Percentiles rank a stretch among this genome's conserved stretches.
Conservation (phyloP, 1,140 invertebrate genomes). For the Akabosia matsudoensis region DNA sequence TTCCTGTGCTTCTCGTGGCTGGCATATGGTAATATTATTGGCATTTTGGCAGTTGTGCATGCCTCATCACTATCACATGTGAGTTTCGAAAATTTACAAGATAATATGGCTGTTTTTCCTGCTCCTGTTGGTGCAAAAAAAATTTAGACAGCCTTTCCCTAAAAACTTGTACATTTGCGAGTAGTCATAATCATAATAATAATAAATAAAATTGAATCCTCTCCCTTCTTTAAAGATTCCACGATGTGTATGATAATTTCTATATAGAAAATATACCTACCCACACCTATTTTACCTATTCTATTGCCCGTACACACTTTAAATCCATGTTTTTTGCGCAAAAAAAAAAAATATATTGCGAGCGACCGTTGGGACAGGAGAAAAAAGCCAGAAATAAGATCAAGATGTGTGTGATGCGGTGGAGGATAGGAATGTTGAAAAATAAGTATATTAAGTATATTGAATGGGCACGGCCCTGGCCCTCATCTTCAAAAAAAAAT, state of each 20-base stretch:
- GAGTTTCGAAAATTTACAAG: neutral
- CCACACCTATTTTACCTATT: neutral
- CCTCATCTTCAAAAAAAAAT: slow-evolving; percentile 9
- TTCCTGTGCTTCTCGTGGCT: too few species aligned
- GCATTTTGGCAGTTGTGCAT: neutral
- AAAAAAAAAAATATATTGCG: neutral
- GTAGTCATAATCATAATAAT: neutral
- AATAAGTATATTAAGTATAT: neutral
- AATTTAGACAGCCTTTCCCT: neutral
- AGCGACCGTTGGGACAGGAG: neutral
- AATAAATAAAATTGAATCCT: neutral
- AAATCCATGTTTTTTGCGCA: neutral
- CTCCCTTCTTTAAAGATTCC: neutral
- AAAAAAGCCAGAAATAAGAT: neutral
- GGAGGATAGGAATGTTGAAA: neutral
- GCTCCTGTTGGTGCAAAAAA: neutral
- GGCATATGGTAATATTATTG: neutral
- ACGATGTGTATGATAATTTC: neutral
- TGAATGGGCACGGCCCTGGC: slow-evolving; percentile 16
- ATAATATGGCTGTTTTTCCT: neutral
- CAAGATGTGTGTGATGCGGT: neutral
- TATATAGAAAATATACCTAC: neutral
- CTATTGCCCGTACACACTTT: neutral
- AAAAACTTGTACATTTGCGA: neutral
- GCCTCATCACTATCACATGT: neutral